Evolutionary conservation across 1,140 invertebrate genomes (phyloP), one percentile per base, ranked within the genome.

Genomic region (Ruditapes philippinarum): DNA sequence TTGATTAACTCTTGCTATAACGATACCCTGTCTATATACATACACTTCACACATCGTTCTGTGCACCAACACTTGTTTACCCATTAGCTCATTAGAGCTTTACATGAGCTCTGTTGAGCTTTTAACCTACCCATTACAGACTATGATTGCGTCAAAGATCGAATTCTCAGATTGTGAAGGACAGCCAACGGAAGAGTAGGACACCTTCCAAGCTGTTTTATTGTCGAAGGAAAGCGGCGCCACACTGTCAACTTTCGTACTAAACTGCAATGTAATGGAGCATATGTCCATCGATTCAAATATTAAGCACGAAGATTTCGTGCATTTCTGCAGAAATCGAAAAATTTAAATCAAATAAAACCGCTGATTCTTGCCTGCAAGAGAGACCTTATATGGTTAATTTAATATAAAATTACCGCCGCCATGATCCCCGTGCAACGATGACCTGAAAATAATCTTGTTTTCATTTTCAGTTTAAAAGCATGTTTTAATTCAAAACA

Each of bases 71-170:
- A 11, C 3, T 65, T 31, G 36, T 36, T 70, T 70, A 70, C 65
- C 65, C 65, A n/a, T n/a, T n/a, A 7, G 2, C 36, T 17, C 65
- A 38, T 33, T 17, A 17, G 28, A 31, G 60, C 28, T n/a, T 28
- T 65, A 31, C 33, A 5, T 65, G 31, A 65, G 60, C 60, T 65
- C 60, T 12, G 31, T 4, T 33, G 65, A 70, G 65, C 36, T 70
- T 70, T 70, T 38, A 78, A 78, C 89, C 93, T 94, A 97, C 97
- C 98, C 98, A 94, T 98, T 98, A 94, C 98, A 98, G 19, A 98
- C 96, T 95, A 98, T 97, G 25, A 99, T 96, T 74, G 97, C 97
- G 95, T 98, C 98, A 94, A 93, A 95, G 74, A 49, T 49, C 33
- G 70, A 28, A 49, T n/a, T 78, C 74, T 51, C 31, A 5, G 74